Conservation (phyloP, 1,140 invertebrate species). For the Drosophila dunni region DNA sequence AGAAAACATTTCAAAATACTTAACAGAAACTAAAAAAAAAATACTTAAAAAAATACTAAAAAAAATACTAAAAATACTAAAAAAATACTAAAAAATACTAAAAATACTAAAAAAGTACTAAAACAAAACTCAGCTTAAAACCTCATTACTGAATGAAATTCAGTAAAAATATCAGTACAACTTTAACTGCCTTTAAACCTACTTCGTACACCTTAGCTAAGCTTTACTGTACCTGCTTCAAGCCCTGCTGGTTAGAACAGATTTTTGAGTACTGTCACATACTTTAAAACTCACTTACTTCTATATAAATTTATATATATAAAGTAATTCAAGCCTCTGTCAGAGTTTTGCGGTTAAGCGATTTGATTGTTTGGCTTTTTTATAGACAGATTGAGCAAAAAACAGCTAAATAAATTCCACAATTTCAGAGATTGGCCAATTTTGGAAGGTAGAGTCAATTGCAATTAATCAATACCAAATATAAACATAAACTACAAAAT, state of each 20-base stretch:
- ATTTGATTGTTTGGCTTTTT: constrained; percentile 35
- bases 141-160: no score
- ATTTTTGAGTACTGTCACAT: constrained; percentile 66
- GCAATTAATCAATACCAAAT: constrained; percentile 82
- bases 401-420: constrained; percentile 30
- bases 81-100: no score
- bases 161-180: no score
- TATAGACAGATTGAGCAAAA: constrained; percentile 19
- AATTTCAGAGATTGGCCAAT: constrained; percentile 62
- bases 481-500: constrained; percentile 77
- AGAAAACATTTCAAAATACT: no score
- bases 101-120: no score
- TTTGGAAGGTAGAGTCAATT: constrained; percentile 66
- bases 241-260: constrained; percentile 45
- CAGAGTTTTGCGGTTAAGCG: constrained; percentile 26
- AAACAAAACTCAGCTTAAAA: no score
- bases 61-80: no score
- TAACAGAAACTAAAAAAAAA: no score
- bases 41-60: no score
- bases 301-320: constrained; percentile 6
- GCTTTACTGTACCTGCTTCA: constrained; percentile 23
- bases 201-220: no score
- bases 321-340: background rate
- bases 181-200: no score
- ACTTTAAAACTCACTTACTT: constrained; percentile 20